Evolutionary conservation across 2,888 invertebrate species (phyloP).

Genomic region (Lycaena phlaeas): DNA sequence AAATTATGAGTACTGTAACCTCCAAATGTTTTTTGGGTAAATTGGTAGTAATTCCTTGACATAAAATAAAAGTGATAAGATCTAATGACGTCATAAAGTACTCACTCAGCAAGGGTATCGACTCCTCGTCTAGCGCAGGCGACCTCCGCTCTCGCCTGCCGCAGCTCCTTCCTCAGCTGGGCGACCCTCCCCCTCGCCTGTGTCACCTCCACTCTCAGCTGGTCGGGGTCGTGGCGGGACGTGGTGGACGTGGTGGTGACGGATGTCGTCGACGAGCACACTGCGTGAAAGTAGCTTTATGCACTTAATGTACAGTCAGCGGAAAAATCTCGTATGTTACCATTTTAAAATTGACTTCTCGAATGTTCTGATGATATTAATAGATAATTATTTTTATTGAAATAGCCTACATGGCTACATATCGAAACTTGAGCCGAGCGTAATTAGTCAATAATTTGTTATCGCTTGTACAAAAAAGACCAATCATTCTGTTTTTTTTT

Average conservation of each 20-base stretch:
- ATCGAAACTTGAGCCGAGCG: too few relatives aligned
- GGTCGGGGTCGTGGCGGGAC: conserved; percentile 95
- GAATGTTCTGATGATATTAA: too few relatives aligned
- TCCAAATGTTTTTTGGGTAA: too few relatives aligned
- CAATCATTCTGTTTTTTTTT: too few relatives aligned
- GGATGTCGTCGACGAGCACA: conserved; percentile 85
- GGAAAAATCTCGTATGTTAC: background rate
- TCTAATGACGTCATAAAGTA: too few relatives aligned
- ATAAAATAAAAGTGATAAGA: too few relatives aligned
- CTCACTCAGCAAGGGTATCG: conserved; percentile 91
- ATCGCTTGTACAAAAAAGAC: too few relatives aligned
- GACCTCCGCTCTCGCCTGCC: conserved; percentile 93
- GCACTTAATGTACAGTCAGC: background rate
- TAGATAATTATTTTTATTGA: too few relatives aligned
- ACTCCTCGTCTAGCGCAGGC: conserved; percentile 93
- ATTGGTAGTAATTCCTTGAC: too few relatives aligned
- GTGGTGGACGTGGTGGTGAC: conserved; percentile 84
- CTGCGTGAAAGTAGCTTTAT: conserved; percentile 45
- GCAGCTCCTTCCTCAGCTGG: conserved; percentile 88
- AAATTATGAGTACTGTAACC: too few relatives aligned
- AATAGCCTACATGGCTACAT: too few relatives aligned
- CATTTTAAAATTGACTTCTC: background rate
- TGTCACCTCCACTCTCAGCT: conserved; percentile 92
- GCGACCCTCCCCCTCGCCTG: conserved; percentile 91
- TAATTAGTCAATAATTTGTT: too few relatives aligned